Conservation (phyloP, 2,113 vertebrate genomes). For the Bubo blakistoni region DNA sequence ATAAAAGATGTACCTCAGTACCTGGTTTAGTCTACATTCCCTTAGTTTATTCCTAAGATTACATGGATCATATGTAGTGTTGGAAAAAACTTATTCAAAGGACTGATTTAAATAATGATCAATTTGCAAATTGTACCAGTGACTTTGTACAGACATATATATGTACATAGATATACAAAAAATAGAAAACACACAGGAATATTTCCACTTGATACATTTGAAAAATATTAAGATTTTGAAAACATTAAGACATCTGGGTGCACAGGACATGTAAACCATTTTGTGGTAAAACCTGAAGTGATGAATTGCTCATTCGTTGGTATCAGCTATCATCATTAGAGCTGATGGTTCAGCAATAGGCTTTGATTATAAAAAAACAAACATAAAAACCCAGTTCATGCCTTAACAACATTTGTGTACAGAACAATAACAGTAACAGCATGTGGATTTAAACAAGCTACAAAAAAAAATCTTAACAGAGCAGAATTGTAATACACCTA, state of each 20-base stretch:
- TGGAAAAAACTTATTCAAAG: constrained; percentile 45
- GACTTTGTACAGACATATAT: constrained; percentile 63
- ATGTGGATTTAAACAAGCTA: constrained; percentile 33
- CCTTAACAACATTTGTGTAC: not conserved
- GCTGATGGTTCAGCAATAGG: not conserved
- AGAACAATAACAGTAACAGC: constrained; percentile 4
- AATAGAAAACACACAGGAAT: constrained; percentile 53
- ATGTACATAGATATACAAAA: constrained; percentile 22
- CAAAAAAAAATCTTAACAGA: not conserved
- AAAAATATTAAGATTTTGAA: constrained; percentile 20
- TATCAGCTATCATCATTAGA: constrained; percentile 11
- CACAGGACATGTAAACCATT: constrained; percentile 47
- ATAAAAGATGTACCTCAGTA: constrained; percentile 7
- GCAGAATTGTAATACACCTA: not conserved
- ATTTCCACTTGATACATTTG: constrained; percentile 35
- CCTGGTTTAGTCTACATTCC: not conserved
- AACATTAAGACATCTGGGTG: constrained; percentile 46
- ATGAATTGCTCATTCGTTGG: constrained; percentile 58
- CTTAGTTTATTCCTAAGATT: not conserved
- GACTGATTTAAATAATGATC: constrained; percentile 58
- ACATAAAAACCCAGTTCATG: not conserved
- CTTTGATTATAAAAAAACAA: not conserved
- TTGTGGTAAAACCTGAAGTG: constrained; percentile 51
- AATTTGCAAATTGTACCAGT: not conserved
- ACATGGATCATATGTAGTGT: not conserved